These are phyloP conservation scores for Caenorhabditis sinica DNA, from an alignment of 2,888 invertebrate species.

Conservation along the genomic window DNA sequence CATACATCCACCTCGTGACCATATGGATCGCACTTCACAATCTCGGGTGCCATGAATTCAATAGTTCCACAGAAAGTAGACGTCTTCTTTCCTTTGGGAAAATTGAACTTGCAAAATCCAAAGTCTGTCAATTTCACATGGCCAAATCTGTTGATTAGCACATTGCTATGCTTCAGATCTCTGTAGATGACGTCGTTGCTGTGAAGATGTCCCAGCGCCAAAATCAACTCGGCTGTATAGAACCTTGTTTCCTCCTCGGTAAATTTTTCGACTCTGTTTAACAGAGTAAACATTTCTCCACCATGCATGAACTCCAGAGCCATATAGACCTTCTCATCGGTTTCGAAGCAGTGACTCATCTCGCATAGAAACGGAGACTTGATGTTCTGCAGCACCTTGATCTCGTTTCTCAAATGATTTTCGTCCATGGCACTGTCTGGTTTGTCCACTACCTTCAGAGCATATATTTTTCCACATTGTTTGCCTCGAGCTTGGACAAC, in stretches of 20 bases:
- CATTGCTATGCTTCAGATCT: neutral
- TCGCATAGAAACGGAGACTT: neutral
- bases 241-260: neutral
- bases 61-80: neutral
- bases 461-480: too few relatives aligned
- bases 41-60: neutral
- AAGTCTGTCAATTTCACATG: neutral
- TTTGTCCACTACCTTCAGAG: too few relatives aligned
- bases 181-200: neutral
- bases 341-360: neutral
- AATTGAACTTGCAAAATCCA: neutral
- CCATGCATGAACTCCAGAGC: neutral
- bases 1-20: neutral
- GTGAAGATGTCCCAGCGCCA: neutral
- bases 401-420: neutral
- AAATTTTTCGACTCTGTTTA: neutral
- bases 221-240: neutral
- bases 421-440: too few relatives aligned
- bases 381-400: neutral
- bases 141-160: neutral
- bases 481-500: too few relatives aligned
- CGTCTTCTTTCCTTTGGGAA: neutral
- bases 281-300: neutral
- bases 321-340: neutral
- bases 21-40: neutral